Conservation (phyloP, 2,888 invertebrate genomes). For the Callyntrura guangdongensis region DNA sequence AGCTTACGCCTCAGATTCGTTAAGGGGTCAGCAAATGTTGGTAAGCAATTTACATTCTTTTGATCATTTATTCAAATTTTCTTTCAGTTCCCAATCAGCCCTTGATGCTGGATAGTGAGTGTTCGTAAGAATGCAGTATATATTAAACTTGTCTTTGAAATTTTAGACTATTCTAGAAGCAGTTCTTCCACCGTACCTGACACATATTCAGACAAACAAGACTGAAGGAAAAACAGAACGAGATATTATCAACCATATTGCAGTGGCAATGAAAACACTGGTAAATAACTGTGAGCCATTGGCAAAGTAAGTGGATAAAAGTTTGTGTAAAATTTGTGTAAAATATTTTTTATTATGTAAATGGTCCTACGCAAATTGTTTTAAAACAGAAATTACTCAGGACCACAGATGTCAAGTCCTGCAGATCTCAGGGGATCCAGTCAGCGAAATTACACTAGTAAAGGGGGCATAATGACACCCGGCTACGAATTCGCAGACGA, state of each 20-base stretch:
- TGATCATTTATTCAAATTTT: not conserved
- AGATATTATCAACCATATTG: slow-evolving; percentile 96
- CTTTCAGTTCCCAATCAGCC: not conserved
- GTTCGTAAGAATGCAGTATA: not conserved
- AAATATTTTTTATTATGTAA: slow-evolving; percentile 21
- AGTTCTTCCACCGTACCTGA: slow-evolving; percentile 97
- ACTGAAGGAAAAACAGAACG: slow-evolving; percentile 97
- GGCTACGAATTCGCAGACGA: slow-evolving; percentile 94
- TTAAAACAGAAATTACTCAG: slow-evolving; percentile 93
- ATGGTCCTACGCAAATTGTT: not conserved
- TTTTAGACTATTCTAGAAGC: slow-evolving; percentile 97
- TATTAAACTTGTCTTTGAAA: not conserved
- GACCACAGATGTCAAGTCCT: slow-evolving; percentile 96
- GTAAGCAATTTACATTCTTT: slow-evolving; percentile 87
- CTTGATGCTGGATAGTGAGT: too few species aligned
- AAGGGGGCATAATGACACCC: slow-evolving; percentile 91
- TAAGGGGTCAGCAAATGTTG: slow-evolving; percentile 96
- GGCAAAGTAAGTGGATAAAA: slow-evolving; percentile 92
- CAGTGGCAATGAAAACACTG: slow-evolving; percentile 97
- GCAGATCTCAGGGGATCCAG: slow-evolving; percentile 95
- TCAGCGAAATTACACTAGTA: slow-evolving; percentile 90
- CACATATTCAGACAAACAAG: slow-evolving; percentile 96
- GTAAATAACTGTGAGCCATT: slow-evolving; percentile 98
- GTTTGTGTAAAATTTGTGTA: too few species aligned
- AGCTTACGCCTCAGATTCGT: slow-evolving; percentile 98